Base-by-base conservation (phyloP, 2,113 vertebrate species). In the Archocentrus centrarchus region DNA sequence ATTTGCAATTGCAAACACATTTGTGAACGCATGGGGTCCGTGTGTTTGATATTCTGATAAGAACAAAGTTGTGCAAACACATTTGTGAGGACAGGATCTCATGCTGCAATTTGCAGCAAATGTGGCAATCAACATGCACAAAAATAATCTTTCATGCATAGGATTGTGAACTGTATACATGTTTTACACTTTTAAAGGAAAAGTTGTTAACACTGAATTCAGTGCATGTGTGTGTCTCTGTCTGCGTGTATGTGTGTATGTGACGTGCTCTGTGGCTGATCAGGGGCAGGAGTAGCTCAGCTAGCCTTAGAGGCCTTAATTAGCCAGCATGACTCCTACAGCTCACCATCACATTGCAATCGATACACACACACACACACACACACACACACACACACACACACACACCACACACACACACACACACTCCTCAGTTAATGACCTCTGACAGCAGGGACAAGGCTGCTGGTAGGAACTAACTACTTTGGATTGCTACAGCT, bases 291-390 rank as follows among this genome's bases (percentile, higher is more conserved):
- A 78, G 80, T 68, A 66, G 17, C 41, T 50, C 57, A 41, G 79
- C 41, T 68, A 78, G 75, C 78, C 79, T 57, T 75, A 81, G 75
- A 88, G 64, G 47, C 77, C 66, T 90, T 91, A 91, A 92, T 92
- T 88, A 91, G 77, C 64, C 81, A 75, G 77, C 80, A 44, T 47
- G 81, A 79, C 60, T 84, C 79, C 81, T 75, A 39, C 39, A 83
- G 68, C 62, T 75, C 53, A 44, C 50, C 88, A 86, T 89, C 70
- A 82, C 81, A 41, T 59, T 63, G 77, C 32, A 39, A 89, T 84
- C 22, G 55, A 88, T 84, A 20, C 59, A 20, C 60, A 24, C 68
- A 59, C 24, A 24, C 24, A 24, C 24, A 24, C 24, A 24, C 24
- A 24, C 24, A 24, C 24, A 24, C 24, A 24, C 24, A 24, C 24